Evolutionary conservation across 2,113 vertebrate species (phyloP).

Genomic region (Ciconia stormi): DNA sequence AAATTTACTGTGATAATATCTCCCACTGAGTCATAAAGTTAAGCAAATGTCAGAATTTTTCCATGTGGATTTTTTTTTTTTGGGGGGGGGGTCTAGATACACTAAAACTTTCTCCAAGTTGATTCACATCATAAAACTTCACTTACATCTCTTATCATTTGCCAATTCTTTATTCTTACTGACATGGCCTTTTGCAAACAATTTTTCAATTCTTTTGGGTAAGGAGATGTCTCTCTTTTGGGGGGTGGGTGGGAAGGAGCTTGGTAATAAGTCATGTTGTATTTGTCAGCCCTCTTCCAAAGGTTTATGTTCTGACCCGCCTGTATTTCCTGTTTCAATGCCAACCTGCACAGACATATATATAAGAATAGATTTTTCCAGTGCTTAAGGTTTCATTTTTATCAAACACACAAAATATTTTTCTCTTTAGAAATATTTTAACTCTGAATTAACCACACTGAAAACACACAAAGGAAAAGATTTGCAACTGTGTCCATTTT

Average conservation of each 20-base stretch:
- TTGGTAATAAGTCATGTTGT: background rate
- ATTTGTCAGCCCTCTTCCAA: background rate
- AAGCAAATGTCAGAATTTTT: background rate
- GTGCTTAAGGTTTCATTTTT: background rate
- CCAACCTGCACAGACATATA: fast-evolving
- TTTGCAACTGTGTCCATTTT: background rate
- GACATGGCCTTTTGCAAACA: background rate
- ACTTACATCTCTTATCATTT: background rate
- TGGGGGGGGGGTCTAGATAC: background rate
- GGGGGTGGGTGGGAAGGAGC: background rate
- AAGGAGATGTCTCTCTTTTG: background rate
- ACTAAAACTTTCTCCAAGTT: background rate
- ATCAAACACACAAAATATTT: background rate
- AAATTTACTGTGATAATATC: background rate
- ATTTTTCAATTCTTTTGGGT: background rate
- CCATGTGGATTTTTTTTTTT: background rate
- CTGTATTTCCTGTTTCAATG: background rate
- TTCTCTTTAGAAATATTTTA: background rate
- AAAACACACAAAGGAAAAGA: background rate
- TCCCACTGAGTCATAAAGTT: background rate
- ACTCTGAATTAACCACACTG: background rate
- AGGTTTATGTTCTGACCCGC: background rate
- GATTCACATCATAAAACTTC: background rate
- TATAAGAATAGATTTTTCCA: background rate
- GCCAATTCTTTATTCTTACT: background rate